Percentiles rank a stretch among this genome's conserved stretches.
These are phyloP conservation scores for Tetrax tetrax DNA, from an alignment of 2,113 vertebrate genomes.

Conservation along the genomic window DNA sequence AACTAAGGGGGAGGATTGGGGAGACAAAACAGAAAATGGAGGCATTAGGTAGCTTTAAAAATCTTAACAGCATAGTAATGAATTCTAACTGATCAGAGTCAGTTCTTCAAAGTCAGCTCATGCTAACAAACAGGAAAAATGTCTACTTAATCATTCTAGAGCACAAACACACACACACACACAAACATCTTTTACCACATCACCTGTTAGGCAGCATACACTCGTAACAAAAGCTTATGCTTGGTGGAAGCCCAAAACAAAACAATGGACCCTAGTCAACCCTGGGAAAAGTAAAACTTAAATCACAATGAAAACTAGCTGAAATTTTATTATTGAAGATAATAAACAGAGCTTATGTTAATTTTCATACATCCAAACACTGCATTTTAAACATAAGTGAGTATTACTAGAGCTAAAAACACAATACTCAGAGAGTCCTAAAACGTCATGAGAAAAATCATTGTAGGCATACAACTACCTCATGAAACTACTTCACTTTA, in stretches of 20 bases:
- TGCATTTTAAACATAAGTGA: not conserved
- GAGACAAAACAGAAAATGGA: not conserved
- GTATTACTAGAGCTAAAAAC: not conserved
- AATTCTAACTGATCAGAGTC: not conserved
- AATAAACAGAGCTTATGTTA: not conserved
- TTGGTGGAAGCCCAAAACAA: not conserved
- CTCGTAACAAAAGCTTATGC: not conserved
- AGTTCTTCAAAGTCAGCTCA: not conserved
- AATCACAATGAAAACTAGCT: not conserved
- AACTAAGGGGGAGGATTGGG: accelerated
- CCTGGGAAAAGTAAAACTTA: not conserved
- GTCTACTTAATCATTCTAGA: not conserved
- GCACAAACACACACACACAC: not conserved
- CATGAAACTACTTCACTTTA: not conserved
- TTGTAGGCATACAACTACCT: not conserved
- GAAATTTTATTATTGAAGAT: not conserved
- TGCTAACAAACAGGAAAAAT: not conserved
- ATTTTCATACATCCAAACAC: not conserved
- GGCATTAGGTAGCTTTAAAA: not conserved
- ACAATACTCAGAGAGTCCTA: not conserved
- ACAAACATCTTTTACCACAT: not conserved
- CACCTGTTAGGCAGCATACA: not conserved
- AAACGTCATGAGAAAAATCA: not conserved
- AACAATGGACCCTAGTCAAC: not conserved
- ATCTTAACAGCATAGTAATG: not conserved